Evolutionary conservation across 2,797 vertebrate species (phyloP).

Genomic region (Rhinoraja longicauda): DNA sequence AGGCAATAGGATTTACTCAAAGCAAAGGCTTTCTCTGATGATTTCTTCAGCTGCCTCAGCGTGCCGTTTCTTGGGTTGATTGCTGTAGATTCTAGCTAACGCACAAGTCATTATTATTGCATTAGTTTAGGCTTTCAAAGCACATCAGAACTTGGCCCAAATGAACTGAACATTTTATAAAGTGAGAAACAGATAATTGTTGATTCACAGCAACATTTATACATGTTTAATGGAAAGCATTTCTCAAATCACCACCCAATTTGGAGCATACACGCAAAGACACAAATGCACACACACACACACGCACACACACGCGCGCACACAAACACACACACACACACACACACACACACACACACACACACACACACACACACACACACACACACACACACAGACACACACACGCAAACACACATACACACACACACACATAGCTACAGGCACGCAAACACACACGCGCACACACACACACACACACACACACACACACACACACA

Average conservation of each 20-base stretch:
- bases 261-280: neutral
- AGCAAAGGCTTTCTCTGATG: neutral
- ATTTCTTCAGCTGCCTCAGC: neutral
- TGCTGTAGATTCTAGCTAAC: slow-evolving; percentile 27
- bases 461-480: neutral
- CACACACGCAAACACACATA: neutral
- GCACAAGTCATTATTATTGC: slow-evolving; percentile 30
- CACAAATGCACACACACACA: neutral
- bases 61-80: slow-evolving; percentile 8
- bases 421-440: neutral
- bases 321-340: neutral
- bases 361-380: neutral
- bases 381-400: neutral
- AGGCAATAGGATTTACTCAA: slow-evolving; percentile 15
- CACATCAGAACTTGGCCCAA: slow-evolving; percentile 27
- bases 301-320: neutral
- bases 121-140: slow-evolving; percentile 31
- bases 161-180: neutral
- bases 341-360: neutral
- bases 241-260: slow-evolving; percentile 26
- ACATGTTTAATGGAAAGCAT: slow-evolving; percentile 24
- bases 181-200: slow-evolving; percentile 31
- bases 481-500: neutral
- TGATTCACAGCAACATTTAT: slow-evolving; percentile 33
- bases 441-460: neutral